A percentile compares a stretch with the other conserved stretches of the same genome.
Conservation (phyloP, 2,113 vertebrate genomes). For the Typhlomys cinereus region DNA sequence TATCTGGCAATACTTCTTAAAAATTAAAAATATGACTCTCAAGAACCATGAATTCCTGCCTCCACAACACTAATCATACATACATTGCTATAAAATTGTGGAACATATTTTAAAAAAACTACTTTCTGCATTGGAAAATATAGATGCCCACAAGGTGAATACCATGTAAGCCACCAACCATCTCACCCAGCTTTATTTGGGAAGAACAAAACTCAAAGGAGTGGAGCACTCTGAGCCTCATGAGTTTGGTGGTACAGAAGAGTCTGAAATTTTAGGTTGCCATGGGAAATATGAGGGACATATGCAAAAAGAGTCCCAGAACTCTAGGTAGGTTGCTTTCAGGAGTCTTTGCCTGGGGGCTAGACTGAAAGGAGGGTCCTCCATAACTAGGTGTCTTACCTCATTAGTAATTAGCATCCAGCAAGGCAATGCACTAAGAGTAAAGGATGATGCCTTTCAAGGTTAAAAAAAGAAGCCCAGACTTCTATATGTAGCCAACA, state of each 20-base stretch:
- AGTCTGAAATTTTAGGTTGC: background rate
- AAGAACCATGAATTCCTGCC: background rate
- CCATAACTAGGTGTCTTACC: background rate
- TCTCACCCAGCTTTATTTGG: background rate
- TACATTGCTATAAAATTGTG: background rate
- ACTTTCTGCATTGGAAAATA: background rate
- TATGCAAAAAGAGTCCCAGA: background rate
- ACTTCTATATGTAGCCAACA: background rate
- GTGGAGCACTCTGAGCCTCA: background rate
- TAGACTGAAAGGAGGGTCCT: background rate
- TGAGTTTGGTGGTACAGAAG: background rate
- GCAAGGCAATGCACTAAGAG: background rate
- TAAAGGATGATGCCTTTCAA: conserved; percentile 17
- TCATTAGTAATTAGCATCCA: background rate
- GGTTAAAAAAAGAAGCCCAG: background rate
- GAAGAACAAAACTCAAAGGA: background rate
- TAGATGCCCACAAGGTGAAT: background rate
- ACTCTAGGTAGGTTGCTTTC: background rate
- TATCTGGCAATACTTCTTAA: conserved; percentile 20
- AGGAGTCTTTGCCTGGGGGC: background rate
- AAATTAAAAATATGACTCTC: conserved; percentile 9
- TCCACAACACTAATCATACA: background rate
- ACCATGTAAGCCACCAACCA: background rate
- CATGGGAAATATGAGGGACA: background rate
- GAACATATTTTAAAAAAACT: background rate